phyloP scores from a whole-genome alignment of 2,797 vertebrate species.

The Pagetopsis macropterus region DNA sequence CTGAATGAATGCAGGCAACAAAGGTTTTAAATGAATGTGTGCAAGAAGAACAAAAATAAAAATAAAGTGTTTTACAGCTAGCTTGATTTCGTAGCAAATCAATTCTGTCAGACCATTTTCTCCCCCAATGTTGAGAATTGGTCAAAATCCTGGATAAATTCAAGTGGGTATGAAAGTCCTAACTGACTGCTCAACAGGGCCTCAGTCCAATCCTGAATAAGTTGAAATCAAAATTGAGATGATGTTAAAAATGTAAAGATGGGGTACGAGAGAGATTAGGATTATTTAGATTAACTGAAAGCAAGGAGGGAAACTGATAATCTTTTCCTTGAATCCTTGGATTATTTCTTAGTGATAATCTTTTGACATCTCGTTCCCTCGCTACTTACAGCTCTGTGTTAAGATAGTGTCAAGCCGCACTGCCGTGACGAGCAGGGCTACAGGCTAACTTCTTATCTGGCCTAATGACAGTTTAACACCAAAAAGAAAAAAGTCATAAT shows the following conservation, averaged over 20 bases:
- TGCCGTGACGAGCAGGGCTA: conserved; percentile 36
- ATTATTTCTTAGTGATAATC: conserved; percentile 71
- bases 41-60: too few relatives aligned
- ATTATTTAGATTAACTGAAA: conserved; percentile 70
- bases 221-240: conserved; percentile 67
- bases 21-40: too few relatives aligned
- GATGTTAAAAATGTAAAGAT: conserved; percentile 49
- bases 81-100: conserved; percentile 10
- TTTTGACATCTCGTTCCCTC: conserved; percentile 69
- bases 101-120: conserved; percentile 12
- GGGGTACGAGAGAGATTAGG: conserved; percentile 58
- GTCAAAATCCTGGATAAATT: conserved; percentile 59
- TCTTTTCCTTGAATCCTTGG: conserved; percentile 65
- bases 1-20: too few relatives aligned
- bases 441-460: conserved; percentile 58
- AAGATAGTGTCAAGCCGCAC: conserved; percentile 63
- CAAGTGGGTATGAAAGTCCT: conserved; percentile 45
- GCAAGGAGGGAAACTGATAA: conserved; percentile 67
- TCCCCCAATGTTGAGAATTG: conserved; percentile 20
- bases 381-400: conserved; percentile 62
- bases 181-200: conserved; percentile 53
- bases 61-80: too few relatives aligned
- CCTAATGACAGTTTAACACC: conserved; percentile 40
- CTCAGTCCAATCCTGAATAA: conserved; percentile 46
- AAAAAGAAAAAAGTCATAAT: conserved; percentile 30